Conservation (phyloP, 2,797 vertebrate species). For the Threskiornis aethiopicus region DNA sequence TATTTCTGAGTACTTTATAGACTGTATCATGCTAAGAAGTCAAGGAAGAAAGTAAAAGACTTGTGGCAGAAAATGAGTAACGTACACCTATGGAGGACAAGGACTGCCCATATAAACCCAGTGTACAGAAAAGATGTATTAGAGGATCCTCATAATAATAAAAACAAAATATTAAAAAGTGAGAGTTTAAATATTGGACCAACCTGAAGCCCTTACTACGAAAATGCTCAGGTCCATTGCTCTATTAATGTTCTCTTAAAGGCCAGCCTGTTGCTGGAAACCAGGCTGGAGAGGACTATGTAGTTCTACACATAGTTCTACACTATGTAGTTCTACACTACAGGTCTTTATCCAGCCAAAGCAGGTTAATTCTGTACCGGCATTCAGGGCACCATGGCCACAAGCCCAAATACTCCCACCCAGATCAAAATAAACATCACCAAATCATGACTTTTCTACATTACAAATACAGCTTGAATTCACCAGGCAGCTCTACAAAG, state of each 20-base stretch:
- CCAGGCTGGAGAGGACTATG: background rate
- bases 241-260: background rate
- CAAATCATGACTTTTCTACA: background rate
- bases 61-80: background rate
- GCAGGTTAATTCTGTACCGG: background rate
- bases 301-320: background rate
- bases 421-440: background rate
- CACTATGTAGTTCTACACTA: background rate
- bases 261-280: background rate
- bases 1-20: background rate
- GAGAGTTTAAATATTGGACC: background rate
- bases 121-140: background rate
- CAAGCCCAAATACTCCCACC: background rate
- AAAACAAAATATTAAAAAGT: background rate
- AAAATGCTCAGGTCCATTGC: background rate
- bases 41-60: background rate
- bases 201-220: background rate
- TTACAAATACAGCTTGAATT: background rate
- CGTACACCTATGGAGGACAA: fast-evolving
- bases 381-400: background rate
- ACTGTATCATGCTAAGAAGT: background rate
- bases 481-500: background rate
- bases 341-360: background rate
- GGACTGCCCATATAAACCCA: background rate
- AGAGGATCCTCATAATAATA: background rate